Percentiles rank a stretch among this genome's conserved stretches.
These are phyloP conservation scores for Galendromus occidentalis DNA, from an alignment of 1,140 invertebrate species.

Conservation along the genomic window DNA sequence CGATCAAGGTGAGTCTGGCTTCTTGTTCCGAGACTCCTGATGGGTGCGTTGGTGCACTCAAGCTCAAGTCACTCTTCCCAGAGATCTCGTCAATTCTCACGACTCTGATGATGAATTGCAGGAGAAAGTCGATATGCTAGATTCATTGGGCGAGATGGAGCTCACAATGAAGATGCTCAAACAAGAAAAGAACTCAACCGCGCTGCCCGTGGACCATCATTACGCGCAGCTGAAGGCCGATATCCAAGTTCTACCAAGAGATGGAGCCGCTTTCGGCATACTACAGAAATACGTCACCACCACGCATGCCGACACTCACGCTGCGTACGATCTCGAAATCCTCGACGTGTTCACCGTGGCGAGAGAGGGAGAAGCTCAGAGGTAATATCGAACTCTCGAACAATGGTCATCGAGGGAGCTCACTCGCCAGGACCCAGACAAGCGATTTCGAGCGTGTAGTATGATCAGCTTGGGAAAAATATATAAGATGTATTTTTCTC, in stretches of 20 bases:
- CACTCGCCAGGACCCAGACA: too few species aligned
- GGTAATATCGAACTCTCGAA: too few species aligned
- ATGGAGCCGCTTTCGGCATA: constrained; percentile 48
- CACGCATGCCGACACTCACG: constrained; percentile 69
- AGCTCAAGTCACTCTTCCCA: neutral
- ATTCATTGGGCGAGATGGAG: constrained; percentile 79
- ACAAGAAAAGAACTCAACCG: constrained; percentile 22
- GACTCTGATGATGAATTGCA: constrained; percentile 22
- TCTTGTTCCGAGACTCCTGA: neutral
- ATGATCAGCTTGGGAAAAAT: too few species aligned
- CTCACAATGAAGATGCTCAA: constrained; percentile 73
- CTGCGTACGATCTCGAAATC: constrained; percentile 49
- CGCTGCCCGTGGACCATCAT: constrained; percentile 58
- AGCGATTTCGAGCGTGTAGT: too few species aligned
- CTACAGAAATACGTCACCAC: constrained; percentile 58
- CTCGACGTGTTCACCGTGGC: constrained; percentile 49
- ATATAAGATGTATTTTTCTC: too few species aligned
- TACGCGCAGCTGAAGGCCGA: constrained; percentile 73
- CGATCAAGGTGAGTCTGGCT: constrained; percentile 40
- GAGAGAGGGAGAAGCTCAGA: constrained; percentile 53
- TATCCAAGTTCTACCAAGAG: constrained; percentile 48
- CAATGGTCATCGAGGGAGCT: too few species aligned
- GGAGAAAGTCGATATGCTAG: constrained; percentile 72
- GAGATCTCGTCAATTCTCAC: constrained; percentile 12
- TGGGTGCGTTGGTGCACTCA: neutral